Evolutionary conservation across 1,140 invertebrate genomes (phyloP).

Genomic region (Anastatus disparis): DNA sequence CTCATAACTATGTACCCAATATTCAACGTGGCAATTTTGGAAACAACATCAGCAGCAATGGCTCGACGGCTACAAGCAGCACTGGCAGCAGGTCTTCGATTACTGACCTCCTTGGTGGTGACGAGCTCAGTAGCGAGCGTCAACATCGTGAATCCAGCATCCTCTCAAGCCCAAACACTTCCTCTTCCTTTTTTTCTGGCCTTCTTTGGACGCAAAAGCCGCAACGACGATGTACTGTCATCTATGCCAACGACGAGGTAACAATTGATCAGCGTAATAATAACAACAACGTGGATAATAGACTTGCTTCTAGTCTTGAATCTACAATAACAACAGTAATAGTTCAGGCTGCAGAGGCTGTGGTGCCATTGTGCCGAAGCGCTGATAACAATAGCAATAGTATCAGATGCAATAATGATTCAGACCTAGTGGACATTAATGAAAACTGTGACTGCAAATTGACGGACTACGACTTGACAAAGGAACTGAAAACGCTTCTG

Average conservation of each 20-base stretch:
- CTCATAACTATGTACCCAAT: constrained; percentile 12
- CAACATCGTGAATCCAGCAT: too few species aligned
- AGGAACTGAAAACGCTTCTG: too few species aligned
- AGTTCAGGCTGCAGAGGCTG: too few species aligned
- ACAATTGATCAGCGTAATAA: background rate
- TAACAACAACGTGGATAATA: too few species aligned
- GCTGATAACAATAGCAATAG: too few species aligned
- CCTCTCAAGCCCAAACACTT: background rate
- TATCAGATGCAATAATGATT: too few species aligned
- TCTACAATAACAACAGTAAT: too few species aligned
- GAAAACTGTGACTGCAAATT: too few species aligned
- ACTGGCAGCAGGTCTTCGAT: background rate
- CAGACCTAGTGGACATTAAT: too few species aligned
- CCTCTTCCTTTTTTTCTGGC: background rate
- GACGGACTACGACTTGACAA: too few species aligned
- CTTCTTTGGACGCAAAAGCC: background rate
- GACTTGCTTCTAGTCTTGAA: too few species aligned
- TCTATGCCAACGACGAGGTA: background rate
- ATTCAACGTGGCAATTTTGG: background rate
- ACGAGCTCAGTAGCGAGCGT: constrained; percentile 50
- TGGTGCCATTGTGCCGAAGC: too few species aligned
- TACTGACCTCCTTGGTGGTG: constrained; percentile 48
- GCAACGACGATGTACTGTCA: background rate
- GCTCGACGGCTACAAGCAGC: constrained; percentile 20
- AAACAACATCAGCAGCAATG: background rate